Conservation (phyloP, 2,113 vertebrate species). For the Petromus typicus region DNA sequence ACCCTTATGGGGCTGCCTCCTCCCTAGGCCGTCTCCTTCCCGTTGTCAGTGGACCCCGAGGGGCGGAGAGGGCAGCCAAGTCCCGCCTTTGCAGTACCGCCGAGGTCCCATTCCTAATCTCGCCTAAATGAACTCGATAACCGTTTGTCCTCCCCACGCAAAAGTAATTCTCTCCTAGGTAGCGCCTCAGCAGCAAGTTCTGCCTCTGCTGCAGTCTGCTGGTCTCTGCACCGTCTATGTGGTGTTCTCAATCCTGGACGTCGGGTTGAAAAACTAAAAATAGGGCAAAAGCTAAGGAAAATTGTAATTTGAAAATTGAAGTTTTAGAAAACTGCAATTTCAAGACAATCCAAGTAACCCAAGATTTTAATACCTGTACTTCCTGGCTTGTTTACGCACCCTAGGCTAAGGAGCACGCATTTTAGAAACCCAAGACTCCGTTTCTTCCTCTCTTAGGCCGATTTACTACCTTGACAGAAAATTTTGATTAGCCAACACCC, state of each 20-base stretch:
- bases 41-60: background rate
- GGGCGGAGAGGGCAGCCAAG: rapidly evolving
- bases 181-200: background rate
- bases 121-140: background rate
- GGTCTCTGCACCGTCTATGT: background rate
- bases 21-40: background rate
- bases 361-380: background rate
- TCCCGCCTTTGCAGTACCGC: background rate
- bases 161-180: background rate
- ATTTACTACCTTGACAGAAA: background rate
- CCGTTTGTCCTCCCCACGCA: slow-evolving; percentile 4
- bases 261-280: background rate
- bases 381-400: background rate
- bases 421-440: background rate
- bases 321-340: background rate
- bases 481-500: background rate
- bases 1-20: background rate
- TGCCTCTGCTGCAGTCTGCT: background rate
- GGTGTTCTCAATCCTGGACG: background rate
- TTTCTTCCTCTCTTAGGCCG: background rate
- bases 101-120: no score
- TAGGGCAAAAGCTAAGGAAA: background rate
- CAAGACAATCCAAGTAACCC: background rate
- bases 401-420: background rate
- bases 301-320: background rate